Percentiles rank a stretch among this genome's conserved stretches.
Evolutionary conservation across 1,140 invertebrate genomes (phyloP).

Genomic region (Drosophila orena): DNA sequence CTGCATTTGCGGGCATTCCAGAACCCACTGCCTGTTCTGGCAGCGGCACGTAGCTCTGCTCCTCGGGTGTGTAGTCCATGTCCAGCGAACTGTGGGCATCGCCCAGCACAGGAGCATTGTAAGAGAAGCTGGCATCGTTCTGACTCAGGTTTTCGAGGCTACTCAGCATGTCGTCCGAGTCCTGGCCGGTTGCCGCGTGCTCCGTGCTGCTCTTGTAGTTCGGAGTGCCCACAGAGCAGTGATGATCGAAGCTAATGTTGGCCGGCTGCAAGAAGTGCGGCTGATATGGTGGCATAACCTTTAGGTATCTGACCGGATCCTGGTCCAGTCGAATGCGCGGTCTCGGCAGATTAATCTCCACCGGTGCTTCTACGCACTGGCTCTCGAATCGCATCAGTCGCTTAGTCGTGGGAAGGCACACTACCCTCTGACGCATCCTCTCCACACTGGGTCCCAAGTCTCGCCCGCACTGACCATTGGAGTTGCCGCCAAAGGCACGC

Average conservation of each 20-base stretch:
- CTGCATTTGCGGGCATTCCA: not conserved
- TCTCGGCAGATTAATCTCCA: slow-evolving; percentile 79
- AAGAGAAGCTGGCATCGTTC: slow-evolving; percentile 72
- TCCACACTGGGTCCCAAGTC: slow-evolving; percentile 74
- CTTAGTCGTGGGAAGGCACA: slow-evolving; percentile 80
- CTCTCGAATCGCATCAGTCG: slow-evolving; percentile 81
- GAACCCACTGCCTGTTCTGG: slow-evolving; percentile 40
- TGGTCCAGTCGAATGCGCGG: slow-evolving; percentile 75
- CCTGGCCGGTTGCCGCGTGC: slow-evolving; percentile 71
- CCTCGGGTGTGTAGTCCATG: slow-evolving; percentile 71
- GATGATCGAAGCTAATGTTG: slow-evolving; percentile 70
- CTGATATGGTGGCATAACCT: slow-evolving; percentile 81
- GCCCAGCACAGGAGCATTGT: slow-evolving; percentile 46
- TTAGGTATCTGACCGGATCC: slow-evolving; percentile 78
- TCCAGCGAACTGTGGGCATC: slow-evolving; percentile 66
- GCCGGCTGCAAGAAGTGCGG: slow-evolving; percentile 74
- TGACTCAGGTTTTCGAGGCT: slow-evolving; percentile 80
- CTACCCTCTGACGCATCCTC: slow-evolving; percentile 73
- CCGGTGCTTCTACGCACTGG: slow-evolving; percentile 77
- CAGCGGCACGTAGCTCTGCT: slow-evolving; percentile 75
- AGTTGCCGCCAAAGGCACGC: slow-evolving; percentile 89
- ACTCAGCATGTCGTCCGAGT: slow-evolving; percentile 80
- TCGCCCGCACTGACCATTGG: slow-evolving; percentile 86
- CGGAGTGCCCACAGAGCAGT: slow-evolving; percentile 49
- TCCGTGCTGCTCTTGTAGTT: slow-evolving; percentile 77